These are phyloP conservation scores for Raja brachyura DNA, from an alignment of 2,113 vertebrate genomes.

Conservation along the genomic window DNA sequence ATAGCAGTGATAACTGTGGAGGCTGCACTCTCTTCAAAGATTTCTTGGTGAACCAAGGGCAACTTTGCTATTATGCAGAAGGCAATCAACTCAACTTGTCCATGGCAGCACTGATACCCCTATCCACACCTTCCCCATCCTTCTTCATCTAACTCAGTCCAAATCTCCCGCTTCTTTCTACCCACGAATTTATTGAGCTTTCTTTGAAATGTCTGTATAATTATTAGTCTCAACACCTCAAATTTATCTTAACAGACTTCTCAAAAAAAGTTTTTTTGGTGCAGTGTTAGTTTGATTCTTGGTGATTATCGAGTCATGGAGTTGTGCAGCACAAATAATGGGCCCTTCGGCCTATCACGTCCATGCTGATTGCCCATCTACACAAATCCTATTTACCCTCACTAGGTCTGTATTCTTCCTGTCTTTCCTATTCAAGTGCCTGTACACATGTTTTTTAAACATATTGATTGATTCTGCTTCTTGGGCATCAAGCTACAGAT, in stretches of 20 bases:
- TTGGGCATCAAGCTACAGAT: no score
- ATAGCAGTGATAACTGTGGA: neutral
- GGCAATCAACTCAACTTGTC: neutral
- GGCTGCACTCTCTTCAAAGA: neutral
- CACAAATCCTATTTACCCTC: no score
- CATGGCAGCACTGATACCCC: neutral
- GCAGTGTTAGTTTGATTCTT: neutral
- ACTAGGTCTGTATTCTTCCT: no score
- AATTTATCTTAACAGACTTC: neutral
- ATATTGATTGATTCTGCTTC: no score
- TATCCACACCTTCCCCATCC: neutral
- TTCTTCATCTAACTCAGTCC: neutral
- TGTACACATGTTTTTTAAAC: no score
- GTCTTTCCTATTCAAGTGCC: no score
- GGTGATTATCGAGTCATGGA: neutral
- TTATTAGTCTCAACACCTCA: neutral
- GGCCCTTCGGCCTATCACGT: no score
- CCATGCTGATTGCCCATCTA: no score
- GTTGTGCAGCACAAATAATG: no score
- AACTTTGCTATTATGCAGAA: neutral
- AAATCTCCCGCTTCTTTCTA: neutral
- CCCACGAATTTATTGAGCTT: neutral
- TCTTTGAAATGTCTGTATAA: neutral
- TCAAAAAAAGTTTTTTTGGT: neutral
- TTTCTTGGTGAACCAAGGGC: neutral